phyloP scores from a whole-genome alignment of 2,113 vertebrate genomes.

The Chlorodrepanis virens region DNA sequence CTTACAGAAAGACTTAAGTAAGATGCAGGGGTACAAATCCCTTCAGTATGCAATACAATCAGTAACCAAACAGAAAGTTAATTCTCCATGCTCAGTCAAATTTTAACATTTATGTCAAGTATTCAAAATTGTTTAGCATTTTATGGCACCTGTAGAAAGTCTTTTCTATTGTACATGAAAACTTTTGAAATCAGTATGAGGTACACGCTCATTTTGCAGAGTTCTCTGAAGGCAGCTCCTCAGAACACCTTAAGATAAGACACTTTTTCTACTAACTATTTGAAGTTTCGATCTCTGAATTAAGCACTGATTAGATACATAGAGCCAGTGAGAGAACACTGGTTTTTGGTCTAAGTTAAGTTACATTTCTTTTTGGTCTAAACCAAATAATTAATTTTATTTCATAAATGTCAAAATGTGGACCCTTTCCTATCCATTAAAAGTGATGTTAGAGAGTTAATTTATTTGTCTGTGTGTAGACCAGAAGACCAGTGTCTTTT shows the following conservation, averaged over 20 bases:
- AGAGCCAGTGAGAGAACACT: not conserved
- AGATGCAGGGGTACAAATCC: not conserved
- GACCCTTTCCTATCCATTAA: not conserved
- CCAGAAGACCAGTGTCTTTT: not conserved
- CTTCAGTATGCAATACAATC: not conserved
- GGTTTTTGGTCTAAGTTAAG: not conserved
- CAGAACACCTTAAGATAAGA: not conserved
- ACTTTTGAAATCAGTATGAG: not conserved
- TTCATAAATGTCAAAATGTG: not conserved
- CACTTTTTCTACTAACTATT: not conserved
- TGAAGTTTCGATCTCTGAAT: not conserved
- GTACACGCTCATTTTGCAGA: not conserved
- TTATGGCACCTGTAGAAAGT: not conserved
- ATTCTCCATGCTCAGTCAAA: not conserved
- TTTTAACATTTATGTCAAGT: not conserved
- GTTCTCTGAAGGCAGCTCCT: not conserved
- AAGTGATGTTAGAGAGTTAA: not conserved
- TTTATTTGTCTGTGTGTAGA: not conserved
- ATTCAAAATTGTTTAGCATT: not conserved
- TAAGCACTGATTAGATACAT: not conserved
- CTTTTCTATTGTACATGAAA: not conserved
- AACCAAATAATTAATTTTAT: not conserved
- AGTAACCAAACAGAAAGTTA: not conserved
- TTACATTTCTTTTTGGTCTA: not conserved
- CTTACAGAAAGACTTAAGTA: not conserved